These are phyloP conservation scores for Heteractis magnifica DNA, from an alignment of 92 coral and sea anemone species.

Conservation along the genomic window DNA sequence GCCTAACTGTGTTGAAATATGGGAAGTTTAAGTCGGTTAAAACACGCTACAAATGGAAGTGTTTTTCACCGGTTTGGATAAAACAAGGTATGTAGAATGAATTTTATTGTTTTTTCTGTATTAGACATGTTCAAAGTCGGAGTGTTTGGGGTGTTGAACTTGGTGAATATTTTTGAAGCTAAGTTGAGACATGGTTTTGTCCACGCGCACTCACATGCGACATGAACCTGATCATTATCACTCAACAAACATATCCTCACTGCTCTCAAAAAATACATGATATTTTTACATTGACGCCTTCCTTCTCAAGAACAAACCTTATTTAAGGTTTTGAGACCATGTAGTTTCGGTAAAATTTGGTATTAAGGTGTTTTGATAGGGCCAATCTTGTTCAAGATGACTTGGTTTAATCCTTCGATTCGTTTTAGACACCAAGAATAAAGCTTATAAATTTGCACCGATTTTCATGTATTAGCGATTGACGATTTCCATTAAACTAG, in stretches of 20 bases:
- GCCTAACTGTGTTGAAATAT: background rate
- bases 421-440: too few species aligned
- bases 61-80: background rate
- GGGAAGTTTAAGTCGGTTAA: conserved; percentile 3
- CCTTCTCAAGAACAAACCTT: background rate
- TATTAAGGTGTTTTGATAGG: background rate
- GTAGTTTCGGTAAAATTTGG: background rate
- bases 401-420: too few species aligned
- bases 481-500: background rate
- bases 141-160: too few species aligned
- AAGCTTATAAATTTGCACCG: background rate
- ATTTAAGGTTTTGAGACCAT: background rate
- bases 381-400: background rate
- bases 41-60: background rate
- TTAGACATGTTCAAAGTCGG: background rate
- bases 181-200: background rate
- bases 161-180: background rate
- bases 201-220: background rate
- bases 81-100: conserved; percentile 10
- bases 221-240: background rate
- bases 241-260: background rate
- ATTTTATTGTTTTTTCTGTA: background rate
- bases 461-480: background rate
- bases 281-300: background rate
- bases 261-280: background rate